Evolutionary conservation across 1,140 invertebrate genomes (phyloP), one percentile per base, ranked within the genome.

Genomic region (Aethina tumida): DNA sequence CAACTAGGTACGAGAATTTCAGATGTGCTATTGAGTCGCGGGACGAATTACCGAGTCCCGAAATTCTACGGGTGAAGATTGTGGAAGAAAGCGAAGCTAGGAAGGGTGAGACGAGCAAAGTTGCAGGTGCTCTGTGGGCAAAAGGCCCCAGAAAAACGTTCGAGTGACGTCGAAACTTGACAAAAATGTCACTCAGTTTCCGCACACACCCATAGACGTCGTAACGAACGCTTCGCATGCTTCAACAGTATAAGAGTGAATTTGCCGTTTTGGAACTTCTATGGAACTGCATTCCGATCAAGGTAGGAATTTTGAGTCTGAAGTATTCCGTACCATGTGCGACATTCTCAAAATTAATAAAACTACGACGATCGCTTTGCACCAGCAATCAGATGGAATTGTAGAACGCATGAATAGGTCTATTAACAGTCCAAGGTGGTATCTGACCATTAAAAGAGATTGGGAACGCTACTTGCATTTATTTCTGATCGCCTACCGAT

Each of bases 301-400:
- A 41, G 57, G 51, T 15, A 19, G 30, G 9, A 41, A 36, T 22
- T 37, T 42, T 20, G 41, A 43, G 19, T 38, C 15, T 5, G 21
- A 16, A 2, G 5, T 43, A 2, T 43, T 43, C 13, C 27, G 54
- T 34, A 40, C 53, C 22, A 12, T 51, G 9, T 53, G 44, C n/a
- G 20, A 39, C 5, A 7, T 58, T 5, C 18, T 62, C 5, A 50
- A 47, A 2, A 53, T 62, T 1, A 15, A 46, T 7, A 60, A 53
- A 30, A 62, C 55, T 2, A 26, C 55, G 13, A 64, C 59, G 2
- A 63, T 59, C 1, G 9, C 58, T 4, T 32, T 50, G 2, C 52
- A 55, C 39, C 52, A 59, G 2, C 53, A 63, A 28, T 63, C 60
- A 2, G 53, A 59, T 35, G 62, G 60, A n/a, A 58, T 61, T 50